Conservation (phyloP, 2,797 vertebrate species). For the Parauchenoglanis punctatus region DNA sequence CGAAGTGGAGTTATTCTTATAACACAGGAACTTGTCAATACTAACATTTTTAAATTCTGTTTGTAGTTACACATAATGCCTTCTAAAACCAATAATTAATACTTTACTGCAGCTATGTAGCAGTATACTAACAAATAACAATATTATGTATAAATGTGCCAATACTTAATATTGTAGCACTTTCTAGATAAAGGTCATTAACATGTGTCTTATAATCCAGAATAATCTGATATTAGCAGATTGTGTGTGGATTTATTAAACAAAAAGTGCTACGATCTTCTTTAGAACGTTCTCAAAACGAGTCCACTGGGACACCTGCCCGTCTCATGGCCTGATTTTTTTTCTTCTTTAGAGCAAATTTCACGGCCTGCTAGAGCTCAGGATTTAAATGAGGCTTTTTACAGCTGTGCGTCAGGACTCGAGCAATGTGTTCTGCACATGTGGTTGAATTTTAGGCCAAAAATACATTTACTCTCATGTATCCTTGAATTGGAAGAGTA, state of each 20-base stretch:
- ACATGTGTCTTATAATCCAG: background rate
- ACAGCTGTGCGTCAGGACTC: slow-evolving; percentile 33
- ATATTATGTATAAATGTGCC: background rate
- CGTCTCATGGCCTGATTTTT: slow-evolving; percentile 25
- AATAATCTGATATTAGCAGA: background rate
- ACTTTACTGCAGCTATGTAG: background rate
- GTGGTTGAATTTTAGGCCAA: slow-evolving; percentile 31
- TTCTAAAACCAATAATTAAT: background rate
- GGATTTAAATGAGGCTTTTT: slow-evolving; percentile 47
- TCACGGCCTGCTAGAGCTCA: slow-evolving; percentile 31
- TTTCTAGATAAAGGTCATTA: background rate
- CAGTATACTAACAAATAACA: background rate
- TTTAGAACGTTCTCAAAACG: background rate
- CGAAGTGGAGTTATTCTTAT: background rate
- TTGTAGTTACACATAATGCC: too few relatives aligned
- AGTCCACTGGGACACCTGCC: slow-evolving; percentile 52
- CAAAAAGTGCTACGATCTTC: background rate
- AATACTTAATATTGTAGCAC: background rate
- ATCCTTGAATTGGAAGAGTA: background rate
- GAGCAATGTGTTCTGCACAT: slow-evolving; percentile 51
- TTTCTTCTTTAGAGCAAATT: slow-evolving; percentile 22
- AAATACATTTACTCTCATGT: slow-evolving; percentile 25
- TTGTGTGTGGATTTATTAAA: background rate
- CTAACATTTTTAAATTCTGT: too few relatives aligned
- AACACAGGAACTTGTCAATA: too few relatives aligned